These are phyloP conservation scores for Falco biarmicus DNA, from an alignment of 2,797 vertebrate genomes.

Conservation along the genomic window DNA sequence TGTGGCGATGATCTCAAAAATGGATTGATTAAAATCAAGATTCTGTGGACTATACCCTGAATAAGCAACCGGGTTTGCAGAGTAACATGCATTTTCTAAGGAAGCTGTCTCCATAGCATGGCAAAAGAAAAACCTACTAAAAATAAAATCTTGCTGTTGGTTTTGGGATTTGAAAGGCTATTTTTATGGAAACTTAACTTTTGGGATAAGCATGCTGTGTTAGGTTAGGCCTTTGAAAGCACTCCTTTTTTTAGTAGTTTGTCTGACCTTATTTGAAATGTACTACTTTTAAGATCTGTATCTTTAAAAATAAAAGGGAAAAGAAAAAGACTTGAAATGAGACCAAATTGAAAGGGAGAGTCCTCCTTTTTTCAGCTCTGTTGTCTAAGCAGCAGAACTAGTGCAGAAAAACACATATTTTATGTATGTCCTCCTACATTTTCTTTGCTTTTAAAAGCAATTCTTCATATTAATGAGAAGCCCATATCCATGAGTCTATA, in stretches of 20 bases:
- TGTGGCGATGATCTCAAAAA: background rate
- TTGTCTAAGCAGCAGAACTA: background rate
- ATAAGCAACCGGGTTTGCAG: background rate
- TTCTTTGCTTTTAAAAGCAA: background rate
- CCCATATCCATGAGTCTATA: background rate
- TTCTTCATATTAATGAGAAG: background rate
- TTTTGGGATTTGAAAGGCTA: background rate
- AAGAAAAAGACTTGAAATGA: background rate
- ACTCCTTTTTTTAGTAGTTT: background rate
- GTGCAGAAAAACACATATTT: background rate
- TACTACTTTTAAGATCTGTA: background rate
- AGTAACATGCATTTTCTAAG: background rate
- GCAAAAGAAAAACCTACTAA: background rate
- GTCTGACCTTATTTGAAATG: background rate
- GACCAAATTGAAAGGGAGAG: background rate
- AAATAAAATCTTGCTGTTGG: background rate
- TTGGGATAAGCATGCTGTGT: background rate
- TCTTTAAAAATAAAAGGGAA: background rate
- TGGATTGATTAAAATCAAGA: background rate
- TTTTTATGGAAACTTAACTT: background rate
- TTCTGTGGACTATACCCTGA: background rate
- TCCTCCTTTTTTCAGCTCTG: background rate
- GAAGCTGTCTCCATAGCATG: background rate
- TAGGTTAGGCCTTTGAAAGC: background rate
- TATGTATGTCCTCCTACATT: background rate